Percentiles rank a stretch among this genome's conserved stretches.
phyloP scores from a whole-genome alignment of 2,888 invertebrate genomes.

The Pseudococcus viburni region DNA sequence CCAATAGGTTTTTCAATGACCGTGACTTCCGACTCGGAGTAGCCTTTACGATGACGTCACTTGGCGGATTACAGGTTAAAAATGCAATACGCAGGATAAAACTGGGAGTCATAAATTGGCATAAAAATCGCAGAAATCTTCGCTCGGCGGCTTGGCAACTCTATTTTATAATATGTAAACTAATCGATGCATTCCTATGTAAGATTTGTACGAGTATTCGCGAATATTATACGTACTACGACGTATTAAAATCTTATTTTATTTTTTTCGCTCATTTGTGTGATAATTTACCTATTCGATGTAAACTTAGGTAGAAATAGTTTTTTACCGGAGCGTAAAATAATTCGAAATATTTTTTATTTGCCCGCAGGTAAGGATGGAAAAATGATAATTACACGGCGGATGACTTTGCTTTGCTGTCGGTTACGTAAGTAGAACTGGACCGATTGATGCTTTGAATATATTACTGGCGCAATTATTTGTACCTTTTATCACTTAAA shows the following conservation, averaged over 20 bases:
- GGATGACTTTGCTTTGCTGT: constrained; percentile 36
- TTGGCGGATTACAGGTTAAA: not conserved
- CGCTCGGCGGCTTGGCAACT: not conserved
- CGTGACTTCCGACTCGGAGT: constrained; percentile 7
- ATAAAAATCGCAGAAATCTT: not conserved
- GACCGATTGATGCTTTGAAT: constrained; percentile 38
- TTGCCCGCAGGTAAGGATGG: constrained; percentile 42
- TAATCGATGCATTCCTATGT: not conserved
- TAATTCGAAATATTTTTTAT: constrained; percentile 43
- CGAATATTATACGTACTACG: not conserved
- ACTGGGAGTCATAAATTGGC: constrained; percentile 13
- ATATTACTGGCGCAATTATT: constrained; percentile 30
- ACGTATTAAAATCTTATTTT: not conserved
- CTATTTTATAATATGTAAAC: too few species aligned
- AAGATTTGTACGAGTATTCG: not conserved
- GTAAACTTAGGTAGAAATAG: not conserved
- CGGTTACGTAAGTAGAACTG: constrained; percentile 37
- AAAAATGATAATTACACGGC: constrained; percentile 36
- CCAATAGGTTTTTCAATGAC: constrained; percentile 32
- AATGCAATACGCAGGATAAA: not conserved
- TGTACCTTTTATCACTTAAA: constrained; percentile 31
- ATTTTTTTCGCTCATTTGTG: not conserved
- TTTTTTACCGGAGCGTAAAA: constrained; percentile 1
- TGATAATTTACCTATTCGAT: not conserved
- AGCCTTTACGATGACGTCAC: constrained; percentile 3